These are phyloP conservation scores for Polydrusus cervinus DNA, from an alignment of 2,888 invertebrate genomes.

Conservation along the genomic window DNA sequence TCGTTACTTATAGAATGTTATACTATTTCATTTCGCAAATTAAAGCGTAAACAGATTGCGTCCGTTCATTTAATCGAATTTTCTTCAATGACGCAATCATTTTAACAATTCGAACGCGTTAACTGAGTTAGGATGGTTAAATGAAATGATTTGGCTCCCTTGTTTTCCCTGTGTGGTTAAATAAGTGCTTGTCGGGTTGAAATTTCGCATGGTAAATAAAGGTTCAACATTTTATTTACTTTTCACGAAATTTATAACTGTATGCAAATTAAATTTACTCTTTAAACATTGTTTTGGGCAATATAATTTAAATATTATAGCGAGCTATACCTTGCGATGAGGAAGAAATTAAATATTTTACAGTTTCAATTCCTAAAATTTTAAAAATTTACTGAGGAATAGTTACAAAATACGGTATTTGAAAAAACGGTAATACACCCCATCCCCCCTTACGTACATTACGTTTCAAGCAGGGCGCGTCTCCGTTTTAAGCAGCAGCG, in stretches of 20 bases:
- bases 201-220: conserved; percentile 37
- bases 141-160: conserved; percentile 35
- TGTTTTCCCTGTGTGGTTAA: conserved; percentile 31
- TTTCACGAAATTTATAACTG: conserved; percentile 39
- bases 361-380: too few relatives aligned
- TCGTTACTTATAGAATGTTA: not conserved
- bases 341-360: too few relatives aligned
- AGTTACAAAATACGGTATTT: too few relatives aligned
- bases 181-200: conserved; percentile 40
- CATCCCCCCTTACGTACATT: too few relatives aligned
- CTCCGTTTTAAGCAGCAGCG: too few relatives aligned
- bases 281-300: conserved; percentile 23
- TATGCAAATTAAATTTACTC: conserved; percentile 26
- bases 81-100: conserved; percentile 26
- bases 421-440: too few relatives aligned
- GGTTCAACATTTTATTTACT: conserved; percentile 43
- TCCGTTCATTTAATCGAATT: conserved; percentile 11
- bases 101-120: conserved; percentile 41
- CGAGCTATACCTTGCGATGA: too few relatives aligned
- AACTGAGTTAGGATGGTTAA: conserved; percentile 40
- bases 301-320: too few relatives aligned
- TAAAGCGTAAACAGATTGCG: not conserved
- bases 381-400: too few relatives aligned
- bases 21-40: not conserved
- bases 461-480: too few relatives aligned